These are phyloP conservation scores for Tigriopus californicus DNA, from an alignment of 2,888 invertebrate genomes.

Conservation along the genomic window DNA sequence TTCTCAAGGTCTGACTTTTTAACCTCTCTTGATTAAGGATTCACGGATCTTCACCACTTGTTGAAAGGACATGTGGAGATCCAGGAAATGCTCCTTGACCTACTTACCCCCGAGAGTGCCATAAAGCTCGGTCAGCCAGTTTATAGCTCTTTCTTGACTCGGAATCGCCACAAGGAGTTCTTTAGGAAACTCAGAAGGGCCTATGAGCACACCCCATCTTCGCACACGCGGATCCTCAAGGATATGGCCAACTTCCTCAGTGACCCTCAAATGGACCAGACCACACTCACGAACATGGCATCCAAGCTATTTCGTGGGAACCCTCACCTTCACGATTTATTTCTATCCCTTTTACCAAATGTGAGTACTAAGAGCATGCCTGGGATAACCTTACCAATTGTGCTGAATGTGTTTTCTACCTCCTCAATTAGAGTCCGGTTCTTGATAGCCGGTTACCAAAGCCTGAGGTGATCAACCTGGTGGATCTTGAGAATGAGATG, in stretches of 20 bases:
- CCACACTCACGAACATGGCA: neutral
- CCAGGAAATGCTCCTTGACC: slow-evolving; percentile 6
- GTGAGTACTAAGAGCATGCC: neutral
- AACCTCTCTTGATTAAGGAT: neutral
- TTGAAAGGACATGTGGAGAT: neutral
- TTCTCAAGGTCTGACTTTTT: too few relatives aligned
- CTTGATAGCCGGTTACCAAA: neutral
- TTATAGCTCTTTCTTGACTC: neutral
- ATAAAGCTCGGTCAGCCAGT: neutral
- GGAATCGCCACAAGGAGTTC: neutral
- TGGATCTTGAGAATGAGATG: neutral
- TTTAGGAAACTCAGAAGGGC: neutral
- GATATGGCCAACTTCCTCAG: neutral
- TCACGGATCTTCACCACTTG: neutral
- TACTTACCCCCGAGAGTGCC: neutral
- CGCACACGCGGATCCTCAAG: neutral
- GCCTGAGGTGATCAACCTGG: neutral
- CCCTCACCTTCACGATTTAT: neutral
- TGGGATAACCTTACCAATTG: too few relatives aligned
- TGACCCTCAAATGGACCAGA: neutral
- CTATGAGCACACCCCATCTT: neutral
- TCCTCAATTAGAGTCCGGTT: too few relatives aligned
- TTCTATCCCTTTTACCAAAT: neutral
- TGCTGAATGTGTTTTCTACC: too few relatives aligned
- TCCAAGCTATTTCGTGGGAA: neutral